Percentiles rank a stretch among this genome's conserved stretches.
phyloP scores from a whole-genome alignment of 1,140 invertebrate genomes.

The Drosophila sp. region DNA sequence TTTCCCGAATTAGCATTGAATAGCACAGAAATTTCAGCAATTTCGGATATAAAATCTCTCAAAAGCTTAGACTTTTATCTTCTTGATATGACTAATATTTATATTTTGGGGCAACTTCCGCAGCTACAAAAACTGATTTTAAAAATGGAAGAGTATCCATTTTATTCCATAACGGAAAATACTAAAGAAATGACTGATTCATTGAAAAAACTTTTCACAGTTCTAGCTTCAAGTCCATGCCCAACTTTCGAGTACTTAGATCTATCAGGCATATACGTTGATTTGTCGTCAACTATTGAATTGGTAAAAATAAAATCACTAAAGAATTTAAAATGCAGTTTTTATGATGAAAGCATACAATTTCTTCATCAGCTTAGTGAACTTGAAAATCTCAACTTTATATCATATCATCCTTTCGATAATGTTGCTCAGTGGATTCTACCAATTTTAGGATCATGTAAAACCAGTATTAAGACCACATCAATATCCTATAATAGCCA shows the following conservation, averaged over 20 bases:
- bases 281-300: not conserved
- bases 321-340: not conserved
- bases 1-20: not conserved
- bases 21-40: not conserved
- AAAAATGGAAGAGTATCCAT: not conserved
- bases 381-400: not conserved
- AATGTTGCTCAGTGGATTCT: not conserved
- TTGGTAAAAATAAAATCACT: not conserved
- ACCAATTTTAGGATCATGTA: not conserved
- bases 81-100: not conserved
- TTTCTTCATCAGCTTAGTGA: not conserved
- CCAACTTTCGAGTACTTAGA: not conserved
- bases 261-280: not conserved
- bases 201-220: not conserved
- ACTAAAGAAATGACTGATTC: not conserved
- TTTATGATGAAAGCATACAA: not conserved
- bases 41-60: not conserved
- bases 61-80: not conserved
- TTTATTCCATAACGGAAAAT: too few relatives aligned
- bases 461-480: not conserved
- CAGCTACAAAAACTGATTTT: not conserved
- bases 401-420: not conserved
- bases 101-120: not conserved
- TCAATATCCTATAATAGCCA: not conserved
- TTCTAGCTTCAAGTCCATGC: not conserved